Base-by-base conservation (phyloP, 2,113 vertebrate genomes). In the Clarias macrocephalus region DNA sequence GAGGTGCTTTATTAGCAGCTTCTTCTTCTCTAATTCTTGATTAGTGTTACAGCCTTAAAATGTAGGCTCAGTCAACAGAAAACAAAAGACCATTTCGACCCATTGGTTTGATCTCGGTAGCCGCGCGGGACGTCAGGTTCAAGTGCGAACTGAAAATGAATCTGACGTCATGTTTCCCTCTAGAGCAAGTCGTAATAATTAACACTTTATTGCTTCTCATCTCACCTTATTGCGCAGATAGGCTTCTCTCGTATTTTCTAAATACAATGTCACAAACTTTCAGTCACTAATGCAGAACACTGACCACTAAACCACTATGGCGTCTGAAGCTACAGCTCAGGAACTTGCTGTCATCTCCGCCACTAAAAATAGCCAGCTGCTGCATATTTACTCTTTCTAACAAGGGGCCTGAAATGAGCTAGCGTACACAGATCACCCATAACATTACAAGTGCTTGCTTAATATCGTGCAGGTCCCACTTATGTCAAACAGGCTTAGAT, bases 221-320 rank as follows among this genome's bases (percentile, higher is more conserved):
- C 3, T 48, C 19, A 42, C 18, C 9, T 37, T 10, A 72, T 8
- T 37, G 33, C 18, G 1, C 33, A 0, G 3, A 12, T 21, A 33
- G 3, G 66, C 59, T 63, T 25, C 33, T 16, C 33, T 52, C 57
- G 28, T 65, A 54, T 13, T 18, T 18, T 7, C 52, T 65, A 83
- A 23, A 66, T 28, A 28, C 28, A 79, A 56, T 80, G 9, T 80
- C 54, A 10, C n/a, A 56, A 28, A 28, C 13, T 2, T 79, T 5
- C n/a, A 59, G 52, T 59, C 76, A 59, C 3, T 19, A 30, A 28
- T 33, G 76, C 54, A 30, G 52, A 19, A 57, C 1, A 76, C 23
- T 80, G 77, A 33, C 77, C 77, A 60, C 77, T 54, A 33, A 80
- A 80, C 77, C 77, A 21, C 77, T 3, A 33, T n/a, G 11, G 52